These are phyloP conservation scores for Eumaeus atala DNA, from an alignment of 1,140 invertebrate species.

Conservation along the genomic window DNA sequence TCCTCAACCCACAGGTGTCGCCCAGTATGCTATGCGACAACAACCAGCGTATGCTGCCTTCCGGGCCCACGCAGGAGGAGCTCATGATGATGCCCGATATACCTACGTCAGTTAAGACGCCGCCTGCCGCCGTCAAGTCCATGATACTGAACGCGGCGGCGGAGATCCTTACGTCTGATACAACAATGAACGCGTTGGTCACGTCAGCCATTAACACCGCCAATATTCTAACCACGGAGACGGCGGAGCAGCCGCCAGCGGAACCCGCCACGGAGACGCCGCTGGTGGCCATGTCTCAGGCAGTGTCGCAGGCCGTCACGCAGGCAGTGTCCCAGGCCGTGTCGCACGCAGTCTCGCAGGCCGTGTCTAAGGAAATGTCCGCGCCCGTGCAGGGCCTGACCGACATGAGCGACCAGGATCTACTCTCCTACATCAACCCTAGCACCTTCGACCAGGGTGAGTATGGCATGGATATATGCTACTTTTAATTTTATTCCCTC, in stretches of 20 bases:
- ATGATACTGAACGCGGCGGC: conserved; percentile 79
- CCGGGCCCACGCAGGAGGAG: conserved; percentile 43
- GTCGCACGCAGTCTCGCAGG: conserved; percentile 76
- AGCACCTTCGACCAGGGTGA: conserved; percentile 88
- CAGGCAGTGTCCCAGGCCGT: conserved; percentile 77
- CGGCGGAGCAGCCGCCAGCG: conserved; percentile 63
- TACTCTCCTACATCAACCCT: conserved; percentile 89
- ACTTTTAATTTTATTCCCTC: conserved; percentile 14
- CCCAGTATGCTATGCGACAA: conserved; percentile 73
- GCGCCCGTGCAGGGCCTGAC: conserved; percentile 80
- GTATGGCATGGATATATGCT: conserved; percentile 50
- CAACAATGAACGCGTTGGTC: conserved; percentile 70
- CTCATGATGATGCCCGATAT: conserved; percentile 60
- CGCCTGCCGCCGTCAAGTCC: conserved; percentile 79
- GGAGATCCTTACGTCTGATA: conserved; percentile 76
- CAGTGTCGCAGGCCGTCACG: conserved; percentile 72
- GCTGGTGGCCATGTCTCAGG: conserved; percentile 67
- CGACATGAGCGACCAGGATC: conserved; percentile 88
- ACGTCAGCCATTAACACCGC: conserved; percentile 70
- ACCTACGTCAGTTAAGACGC: conserved; percentile 72
- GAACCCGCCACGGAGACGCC: conserved; percentile 74
- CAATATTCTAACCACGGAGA: conserved; percentile 63
- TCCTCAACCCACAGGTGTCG: conserved; percentile 78
- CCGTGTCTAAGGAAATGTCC: conserved; percentile 77
- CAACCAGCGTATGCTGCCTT: conserved; percentile 46